Percentiles rank a stretch among this genome's conserved stretches.
These are phyloP conservation scores for Elmis aenea DNA, from an alignment of 2,888 invertebrate species.

Conservation along the genomic window DNA sequence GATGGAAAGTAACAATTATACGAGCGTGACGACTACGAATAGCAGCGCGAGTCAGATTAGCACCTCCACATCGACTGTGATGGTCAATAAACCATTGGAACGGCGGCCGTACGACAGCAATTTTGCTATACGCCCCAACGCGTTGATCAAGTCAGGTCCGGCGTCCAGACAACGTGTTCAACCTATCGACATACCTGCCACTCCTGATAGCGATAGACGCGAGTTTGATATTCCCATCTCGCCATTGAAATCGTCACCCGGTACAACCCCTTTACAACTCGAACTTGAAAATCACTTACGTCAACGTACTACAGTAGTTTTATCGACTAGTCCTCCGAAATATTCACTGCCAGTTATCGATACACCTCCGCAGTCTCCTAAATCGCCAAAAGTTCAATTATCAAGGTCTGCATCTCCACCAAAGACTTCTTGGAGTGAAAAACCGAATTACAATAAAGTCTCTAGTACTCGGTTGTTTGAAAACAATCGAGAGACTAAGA, in stretches of 20 bases:
- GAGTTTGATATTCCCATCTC: conserved; percentile 23
- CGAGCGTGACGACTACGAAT: neutral
- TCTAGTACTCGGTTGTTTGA: neutral
- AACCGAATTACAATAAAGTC: neutral
- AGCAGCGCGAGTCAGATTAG: neutral
- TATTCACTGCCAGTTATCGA: conserved; percentile 12
- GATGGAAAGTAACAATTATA: conserved; percentile 1
- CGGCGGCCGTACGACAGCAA: too few relatives aligned
- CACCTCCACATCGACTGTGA: neutral
- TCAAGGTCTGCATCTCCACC: conserved; percentile 9
- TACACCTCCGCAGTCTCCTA: conserved; percentile 25
- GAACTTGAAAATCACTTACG: conserved; percentile 39
- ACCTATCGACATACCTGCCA: conserved; percentile 52
- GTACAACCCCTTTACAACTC: conserved; percentile 34
- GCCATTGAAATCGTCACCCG: conserved; percentile 22
- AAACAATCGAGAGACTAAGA: conserved; percentile 8
- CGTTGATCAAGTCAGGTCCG: conserved; percentile 48
- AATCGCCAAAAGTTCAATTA: conserved; percentile 18
- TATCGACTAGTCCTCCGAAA: conserved; percentile 25
- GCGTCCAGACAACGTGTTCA: conserved; percentile 53
- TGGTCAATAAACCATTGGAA: neutral
- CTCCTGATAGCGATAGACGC: conserved; percentile 36
- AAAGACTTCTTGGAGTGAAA: too few relatives aligned
- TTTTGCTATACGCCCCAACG: conserved; percentile 26
- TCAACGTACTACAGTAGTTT: conserved; percentile 32